Conservation (phyloP, 1,140 invertebrate species). For the Steinernema feltiae region DNA sequence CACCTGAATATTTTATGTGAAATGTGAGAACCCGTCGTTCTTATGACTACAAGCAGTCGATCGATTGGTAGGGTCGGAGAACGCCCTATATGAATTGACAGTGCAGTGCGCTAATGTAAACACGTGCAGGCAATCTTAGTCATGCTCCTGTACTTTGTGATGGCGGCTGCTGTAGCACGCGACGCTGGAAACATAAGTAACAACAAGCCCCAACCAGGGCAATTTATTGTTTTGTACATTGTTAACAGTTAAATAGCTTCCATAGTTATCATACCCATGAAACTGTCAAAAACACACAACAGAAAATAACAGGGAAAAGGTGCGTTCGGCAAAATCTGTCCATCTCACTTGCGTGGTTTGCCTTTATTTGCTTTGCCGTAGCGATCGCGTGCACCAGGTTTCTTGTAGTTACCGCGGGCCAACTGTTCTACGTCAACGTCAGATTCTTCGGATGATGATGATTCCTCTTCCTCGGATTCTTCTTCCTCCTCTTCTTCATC, state of each 20-base stretch:
- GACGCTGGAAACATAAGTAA: background rate
- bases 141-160: background rate
- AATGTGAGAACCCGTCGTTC: background rate
- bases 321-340: background rate
- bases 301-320: background rate
- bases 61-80: too few relatives aligned
- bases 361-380: conserved; percentile 38
- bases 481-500: background rate
- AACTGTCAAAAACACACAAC: background rate
- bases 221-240: background rate
- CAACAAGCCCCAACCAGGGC: background rate
- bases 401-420: conserved; percentile 28
- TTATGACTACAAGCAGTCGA: background rate
- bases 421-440: conserved; percentile 34
- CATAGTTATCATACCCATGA: background rate
- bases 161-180: too few relatives aligned
- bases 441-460: too few relatives aligned
- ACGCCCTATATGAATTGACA: background rate
- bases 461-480: conserved; percentile 17
- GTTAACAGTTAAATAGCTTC: background rate
- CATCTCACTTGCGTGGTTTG: conserved; percentile 34
- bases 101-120: background rate
- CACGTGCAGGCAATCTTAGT: background rate
- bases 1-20: background rate
- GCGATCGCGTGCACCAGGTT: conserved; percentile 33